phyloP scores from a whole-genome alignment of 2,113 vertebrate genomes.

The Patagioenas fasciata region DNA sequence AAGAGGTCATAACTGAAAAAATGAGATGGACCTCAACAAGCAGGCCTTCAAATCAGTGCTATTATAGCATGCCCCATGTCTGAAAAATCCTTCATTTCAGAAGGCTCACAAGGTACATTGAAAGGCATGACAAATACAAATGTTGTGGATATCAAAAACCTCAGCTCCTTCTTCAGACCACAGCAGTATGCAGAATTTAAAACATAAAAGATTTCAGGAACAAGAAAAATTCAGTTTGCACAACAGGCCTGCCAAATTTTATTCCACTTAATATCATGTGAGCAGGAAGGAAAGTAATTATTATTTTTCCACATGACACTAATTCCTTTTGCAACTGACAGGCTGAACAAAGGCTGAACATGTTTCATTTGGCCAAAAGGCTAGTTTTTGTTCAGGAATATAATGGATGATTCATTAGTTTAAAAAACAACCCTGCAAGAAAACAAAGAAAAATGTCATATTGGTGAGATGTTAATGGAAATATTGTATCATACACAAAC shows the following conservation, averaged over 20 bases:
- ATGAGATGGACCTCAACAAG: not conserved
- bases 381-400: constrained; percentile 21
- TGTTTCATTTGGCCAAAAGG: constrained; percentile 35
- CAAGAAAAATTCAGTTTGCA: not conserved
- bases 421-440: not conserved
- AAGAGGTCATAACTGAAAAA: constrained; percentile 23
- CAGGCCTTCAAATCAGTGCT: not conserved
- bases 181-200: not conserved
- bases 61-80: not conserved
- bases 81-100: not conserved
- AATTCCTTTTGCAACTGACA: constrained; percentile 40
- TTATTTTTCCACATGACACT: constrained; percentile 32
- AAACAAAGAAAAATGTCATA: constrained; percentile 22
- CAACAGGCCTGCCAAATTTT: constrained; percentile 1
- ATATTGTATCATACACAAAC: not conserved
- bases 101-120: not conserved
- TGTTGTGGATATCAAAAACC: not conserved
- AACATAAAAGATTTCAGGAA: not conserved
- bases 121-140: constrained; percentile 3
- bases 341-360: constrained; percentile 7
- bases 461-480: not conserved
- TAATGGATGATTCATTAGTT: constrained; percentile 34
- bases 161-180: not conserved
- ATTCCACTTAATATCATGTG: not conserved
- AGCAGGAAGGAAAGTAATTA: constrained; percentile 29